Base-by-base conservation (phyloP, 2,113 vertebrate genomes). In the Caranx ignobilis region DNA sequence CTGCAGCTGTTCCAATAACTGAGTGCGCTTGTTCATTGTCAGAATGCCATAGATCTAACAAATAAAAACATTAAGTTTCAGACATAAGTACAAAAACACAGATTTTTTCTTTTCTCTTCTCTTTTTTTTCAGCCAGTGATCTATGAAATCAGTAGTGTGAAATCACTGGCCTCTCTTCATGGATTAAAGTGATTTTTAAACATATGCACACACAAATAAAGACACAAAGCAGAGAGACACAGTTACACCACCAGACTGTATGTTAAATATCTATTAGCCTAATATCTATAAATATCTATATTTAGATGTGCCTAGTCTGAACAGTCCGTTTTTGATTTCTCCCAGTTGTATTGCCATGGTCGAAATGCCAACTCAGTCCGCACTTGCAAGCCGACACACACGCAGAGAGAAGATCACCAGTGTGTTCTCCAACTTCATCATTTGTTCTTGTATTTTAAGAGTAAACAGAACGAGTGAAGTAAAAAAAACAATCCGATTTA, bases 41-140 rank as follows among this genome's bases (percentile, higher is more conserved):
- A 95, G 91, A 94, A 94, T 95, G 95, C 94, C 95, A 96, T 96
- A 94, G 94, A 96, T 96, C 95, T 95, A 95, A 91, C 90, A 93
- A 94, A 95, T 94, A 88, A 94, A 94, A 92, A 95, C 89, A 95
- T 93, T 81, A 93, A 92, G 91, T 59, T 92, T 91, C 73, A 94
- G 71, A 93, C 78, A 89, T 92, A 60, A 94, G 86, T 86, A 90
- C 77, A 90, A 63, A 82, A 82, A 88, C 55, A 87, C 21, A 85
- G 18, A 10, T 34, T 47, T 50, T 73, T 39, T 39, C 35, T 56
- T 71, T 35, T 60, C 39, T 43, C 5, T 9, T 32, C 6, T 41
- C 41, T 41, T 11, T 41, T 48, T 39, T 26, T 32, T 52, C 57
- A 45, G 56, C 64, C 68, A 71, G 34, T 75, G 55, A 82, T 79